Percentiles rank a stretch among this genome's conserved stretches.
Conservation (phyloP, 2,888 invertebrate species). For the Melanostoma mellinum region DNA sequence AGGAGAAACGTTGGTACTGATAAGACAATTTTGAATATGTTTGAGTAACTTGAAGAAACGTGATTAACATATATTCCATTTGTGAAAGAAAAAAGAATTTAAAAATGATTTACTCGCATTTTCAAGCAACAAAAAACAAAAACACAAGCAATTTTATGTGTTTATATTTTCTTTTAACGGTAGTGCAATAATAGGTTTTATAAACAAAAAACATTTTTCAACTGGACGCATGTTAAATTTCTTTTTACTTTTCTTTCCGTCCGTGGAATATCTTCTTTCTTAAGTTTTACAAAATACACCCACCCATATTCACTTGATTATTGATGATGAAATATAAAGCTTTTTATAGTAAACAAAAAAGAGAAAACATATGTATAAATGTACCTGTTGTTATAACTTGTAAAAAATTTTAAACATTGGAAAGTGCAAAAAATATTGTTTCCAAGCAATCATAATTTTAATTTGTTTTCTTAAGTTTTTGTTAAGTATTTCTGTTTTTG, state of each 20-base stretch:
- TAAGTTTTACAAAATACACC: constrained; percentile 27
- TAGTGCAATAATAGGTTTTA: constrained; percentile 52
- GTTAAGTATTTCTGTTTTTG: constrained; percentile 54
- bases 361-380: constrained; percentile 34
- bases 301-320: constrained; percentile 58
- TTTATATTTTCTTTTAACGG: not conserved
- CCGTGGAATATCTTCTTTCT: constrained; percentile 20
- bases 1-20: too few species aligned
- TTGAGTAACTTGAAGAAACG: constrained; percentile 26
- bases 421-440: constrained; percentile 35
- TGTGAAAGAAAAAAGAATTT: not conserved
- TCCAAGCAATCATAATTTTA: constrained; percentile 36
- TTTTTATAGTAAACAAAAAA: constrained; percentile 22
- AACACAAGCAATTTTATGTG: not conserved
- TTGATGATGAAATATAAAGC: constrained; percentile 60
- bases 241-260: constrained; percentile 22
- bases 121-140: not conserved
- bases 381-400: constrained; percentile 61
- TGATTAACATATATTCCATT: constrained; percentile 19
- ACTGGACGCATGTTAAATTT: constrained; percentile 24
- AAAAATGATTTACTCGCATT: constrained; percentile 1
- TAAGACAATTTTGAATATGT: too few species aligned
- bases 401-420: constrained; percentile 34
- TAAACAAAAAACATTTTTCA: not conserved
- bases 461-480: constrained; percentile 49